These are phyloP conservation scores for Triops longicaudatus DNA, from an alignment of 1,140 invertebrate genomes.

Conservation along the genomic window DNA sequence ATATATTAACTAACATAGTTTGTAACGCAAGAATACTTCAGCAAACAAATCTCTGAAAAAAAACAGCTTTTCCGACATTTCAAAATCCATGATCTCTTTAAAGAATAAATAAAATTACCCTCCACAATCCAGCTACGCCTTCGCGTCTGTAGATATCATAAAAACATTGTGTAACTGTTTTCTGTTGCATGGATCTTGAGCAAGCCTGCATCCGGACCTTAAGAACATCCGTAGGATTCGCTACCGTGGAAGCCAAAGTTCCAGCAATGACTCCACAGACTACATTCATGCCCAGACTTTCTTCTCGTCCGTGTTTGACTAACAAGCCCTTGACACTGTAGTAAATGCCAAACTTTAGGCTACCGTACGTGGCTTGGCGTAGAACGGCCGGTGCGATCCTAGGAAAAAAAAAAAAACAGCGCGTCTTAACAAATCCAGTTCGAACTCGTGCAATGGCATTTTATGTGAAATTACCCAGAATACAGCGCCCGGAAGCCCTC, in stretches of 20 bases:
- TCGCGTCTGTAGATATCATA: constrained; percentile 66
- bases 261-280: constrained; percentile 70
- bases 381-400: constrained; percentile 86
- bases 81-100: too few species aligned
- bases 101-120: constrained; percentile 50
- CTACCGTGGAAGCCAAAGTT: constrained; percentile 85
- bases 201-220: constrained; percentile 86
- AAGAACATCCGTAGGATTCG: constrained; percentile 95
- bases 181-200: constrained; percentile 35
- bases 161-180: constrained; percentile 62
- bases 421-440: not conserved
- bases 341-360: constrained; percentile 93
- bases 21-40: constrained; percentile 15
- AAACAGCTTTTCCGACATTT: too few species aligned
- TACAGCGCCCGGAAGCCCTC: constrained; percentile 71
- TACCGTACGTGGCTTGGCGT: constrained; percentile 88
- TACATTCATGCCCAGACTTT: constrained; percentile 69
- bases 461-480: constrained; percentile 56
- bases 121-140: constrained; percentile 75
- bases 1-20: not conserved
- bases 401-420: constrained; percentile 37
- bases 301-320: constrained; percentile 51
- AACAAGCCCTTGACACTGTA: constrained; percentile 71
- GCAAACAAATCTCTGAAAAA: too few species aligned
- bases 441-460: not conserved